Conservation (phyloP, 2,888 invertebrate species). For the Argyra leucocephala region DNA sequence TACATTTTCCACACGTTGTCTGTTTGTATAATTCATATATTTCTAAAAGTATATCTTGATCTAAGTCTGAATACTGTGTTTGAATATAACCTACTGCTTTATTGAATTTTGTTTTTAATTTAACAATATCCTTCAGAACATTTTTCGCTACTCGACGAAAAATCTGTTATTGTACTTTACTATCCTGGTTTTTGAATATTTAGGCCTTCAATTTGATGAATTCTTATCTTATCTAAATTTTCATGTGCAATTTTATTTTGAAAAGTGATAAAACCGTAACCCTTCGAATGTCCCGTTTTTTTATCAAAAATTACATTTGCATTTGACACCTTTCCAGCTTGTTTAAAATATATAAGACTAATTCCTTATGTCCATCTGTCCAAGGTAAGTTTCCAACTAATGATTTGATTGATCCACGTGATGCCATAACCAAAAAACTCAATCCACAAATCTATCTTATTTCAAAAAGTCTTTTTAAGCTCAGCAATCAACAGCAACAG, state of each 20-base stretch:
- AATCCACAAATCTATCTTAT: no score
- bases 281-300: constrained; percentile 65
- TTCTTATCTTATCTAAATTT: constrained; percentile 51
- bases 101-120: constrained; percentile 53
- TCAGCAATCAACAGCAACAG: no score
- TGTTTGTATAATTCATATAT: constrained; percentile 78
- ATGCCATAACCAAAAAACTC: no score
- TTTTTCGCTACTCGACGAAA: constrained; percentile 28
- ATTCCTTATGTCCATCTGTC: constrained; percentile 66
- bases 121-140: constrained; percentile 42
- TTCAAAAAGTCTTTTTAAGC: no score
- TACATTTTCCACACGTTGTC: constrained; percentile 68
- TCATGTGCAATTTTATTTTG: constrained; percentile 51
- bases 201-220: constrained; percentile 63
- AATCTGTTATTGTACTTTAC: constrained; percentile 34
- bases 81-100: constrained; percentile 59
- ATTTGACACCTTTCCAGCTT: constrained; percentile 60
- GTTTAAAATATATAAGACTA: constrained; percentile 65
- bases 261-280: constrained; percentile 67
- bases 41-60: constrained; percentile 55
- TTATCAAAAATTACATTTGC: constrained; percentile 64
- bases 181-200: constrained; percentile 49
- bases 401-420: constrained; percentile 53
- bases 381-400: constrained; percentile 72
- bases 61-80: constrained; percentile 48